Conservation (phyloP, 2,113 vertebrate species). For the Carassius gibelio region DNA sequence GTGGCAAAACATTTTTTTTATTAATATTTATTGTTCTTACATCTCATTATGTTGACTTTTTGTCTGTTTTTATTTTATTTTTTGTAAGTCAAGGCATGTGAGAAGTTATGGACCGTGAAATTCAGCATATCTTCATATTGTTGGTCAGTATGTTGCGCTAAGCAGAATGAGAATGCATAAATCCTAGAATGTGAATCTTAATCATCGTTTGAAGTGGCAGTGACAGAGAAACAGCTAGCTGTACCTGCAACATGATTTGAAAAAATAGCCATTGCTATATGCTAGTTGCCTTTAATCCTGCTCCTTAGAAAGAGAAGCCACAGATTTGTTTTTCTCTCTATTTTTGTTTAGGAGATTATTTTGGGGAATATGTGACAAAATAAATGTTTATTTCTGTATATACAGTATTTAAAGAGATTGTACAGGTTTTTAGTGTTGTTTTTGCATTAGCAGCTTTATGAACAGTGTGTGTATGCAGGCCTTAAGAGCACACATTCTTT, state of each 20-base stretch:
- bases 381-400: slow-evolving; percentile 87
- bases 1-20: neutral
- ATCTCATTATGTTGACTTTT: neutral
- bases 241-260: slow-evolving; percentile 38
- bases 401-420: slow-evolving; percentile 89
- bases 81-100: neutral
- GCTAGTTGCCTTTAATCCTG: slow-evolving; percentile 70
- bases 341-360: slow-evolving; percentile 65
- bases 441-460: slow-evolving; percentile 72
- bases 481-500: slow-evolving; percentile 50
- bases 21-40: neutral
- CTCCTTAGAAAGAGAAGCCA: slow-evolving; percentile 68
- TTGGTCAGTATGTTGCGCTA: slow-evolving; percentile 38
- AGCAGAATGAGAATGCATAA: slow-evolving; percentile 42
- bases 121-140: neutral
- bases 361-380: slow-evolving; percentile 64
- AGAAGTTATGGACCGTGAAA: neutral
- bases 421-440: slow-evolving; percentile 86
- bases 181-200: slow-evolving; percentile 69
- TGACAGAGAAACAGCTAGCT: slow-evolving; percentile 52
- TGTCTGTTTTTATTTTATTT: neutral
- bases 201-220: slow-evolving; percentile 33
- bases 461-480: slow-evolving; percentile 49
- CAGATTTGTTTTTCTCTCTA: slow-evolving; percentile 28
- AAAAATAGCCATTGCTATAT: slow-evolving; percentile 54